Base-by-base conservation (phyloP, 2,888 invertebrate genomes). In the Xanthostigma xanthostigma region DNA sequence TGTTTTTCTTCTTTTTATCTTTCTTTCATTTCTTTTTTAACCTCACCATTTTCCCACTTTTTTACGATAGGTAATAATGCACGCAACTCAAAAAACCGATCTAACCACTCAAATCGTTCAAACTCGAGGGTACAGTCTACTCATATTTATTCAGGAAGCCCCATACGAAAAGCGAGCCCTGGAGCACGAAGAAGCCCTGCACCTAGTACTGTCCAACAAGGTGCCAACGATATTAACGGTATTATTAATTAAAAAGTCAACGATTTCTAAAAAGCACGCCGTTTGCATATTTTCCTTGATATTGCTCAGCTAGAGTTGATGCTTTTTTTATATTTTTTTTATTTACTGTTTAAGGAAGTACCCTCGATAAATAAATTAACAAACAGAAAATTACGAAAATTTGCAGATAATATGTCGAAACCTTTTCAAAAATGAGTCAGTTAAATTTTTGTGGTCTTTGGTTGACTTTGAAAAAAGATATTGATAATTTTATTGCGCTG, bases 181-280 rank as follows among this genome's bases (percentile, higher is more conserved):
- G 40, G 12, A 27, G 33, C 39, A 43, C 33, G 37, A 33, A 17
- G 42, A 33, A 36, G 37, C 33, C 36, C 39, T 36, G n/a, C 27
- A 27, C 33, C 51, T 59, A 46, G 59, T 61, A 17, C 66, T 63
- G 57, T 57, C 59, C 44, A 65, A 60, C 53, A 48, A 42, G 42
- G 42, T 17, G 13, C 36, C 43, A 42, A 33, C 33, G 48, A 48
- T 9, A 48, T 12, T 17, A 41, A 17, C 10, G 48, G 48, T 48
- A 43, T 27, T 27, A 27, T 6, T 41, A 14, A 34, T 46, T 34
- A 41, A 33, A 42, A 42, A 42, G 3, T 42, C n/a, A n/a, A 42
- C n/a, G 8, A 27, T 33, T 11, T 27, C 27, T 27, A 27, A 27
- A 27, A 27, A 3, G 27, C 27, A 27, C 27, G 27, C 17, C 27